These are phyloP conservation scores for Scytalopus superciliaris DNA, from an alignment of 2,113 vertebrate species.

Conservation along the genomic window DNA sequence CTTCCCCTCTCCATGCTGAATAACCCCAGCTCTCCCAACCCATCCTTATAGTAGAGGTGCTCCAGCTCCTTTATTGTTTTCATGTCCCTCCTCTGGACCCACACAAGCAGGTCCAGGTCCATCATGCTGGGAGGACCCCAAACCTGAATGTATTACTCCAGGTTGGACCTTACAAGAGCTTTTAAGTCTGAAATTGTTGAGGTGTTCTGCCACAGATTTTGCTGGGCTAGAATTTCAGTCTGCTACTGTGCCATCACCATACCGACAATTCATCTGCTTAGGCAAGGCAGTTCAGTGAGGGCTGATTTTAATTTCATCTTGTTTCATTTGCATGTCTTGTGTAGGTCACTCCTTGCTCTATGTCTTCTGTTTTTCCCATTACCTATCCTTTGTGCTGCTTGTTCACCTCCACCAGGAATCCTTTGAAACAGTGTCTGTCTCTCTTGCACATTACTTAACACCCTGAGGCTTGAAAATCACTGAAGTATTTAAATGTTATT, in stretches of 20 bases:
- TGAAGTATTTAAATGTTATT: background rate
- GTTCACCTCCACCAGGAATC: background rate
- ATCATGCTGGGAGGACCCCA: rapidly evolving
- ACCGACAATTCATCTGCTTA: background rate
- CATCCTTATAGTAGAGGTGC: rapidly evolving
- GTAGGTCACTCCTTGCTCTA: background rate
- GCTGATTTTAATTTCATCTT: background rate
- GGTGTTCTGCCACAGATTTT: background rate
- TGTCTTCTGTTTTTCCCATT: background rate
- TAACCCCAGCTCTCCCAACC: background rate
- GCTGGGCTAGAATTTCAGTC: background rate
- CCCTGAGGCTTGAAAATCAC: background rate
- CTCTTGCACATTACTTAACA: background rate
- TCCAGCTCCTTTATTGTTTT: background rate
- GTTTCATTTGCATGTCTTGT: background rate
- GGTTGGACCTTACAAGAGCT: rapidly evolving
- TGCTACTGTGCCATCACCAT: background rate
- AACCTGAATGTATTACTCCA: background rate
- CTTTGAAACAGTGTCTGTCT: background rate
- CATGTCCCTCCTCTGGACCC: rapidly evolving
- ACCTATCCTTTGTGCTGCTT: background rate
- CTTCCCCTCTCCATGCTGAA: background rate
- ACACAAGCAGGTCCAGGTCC: rapidly evolving
- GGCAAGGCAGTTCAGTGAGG: background rate
- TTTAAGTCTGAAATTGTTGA: background rate